Percentiles rank a stretch among this genome's conserved stretches.
phyloP scores from a whole-genome alignment of 2,888 invertebrate genomes.

The Papilio gigon region DNA sequence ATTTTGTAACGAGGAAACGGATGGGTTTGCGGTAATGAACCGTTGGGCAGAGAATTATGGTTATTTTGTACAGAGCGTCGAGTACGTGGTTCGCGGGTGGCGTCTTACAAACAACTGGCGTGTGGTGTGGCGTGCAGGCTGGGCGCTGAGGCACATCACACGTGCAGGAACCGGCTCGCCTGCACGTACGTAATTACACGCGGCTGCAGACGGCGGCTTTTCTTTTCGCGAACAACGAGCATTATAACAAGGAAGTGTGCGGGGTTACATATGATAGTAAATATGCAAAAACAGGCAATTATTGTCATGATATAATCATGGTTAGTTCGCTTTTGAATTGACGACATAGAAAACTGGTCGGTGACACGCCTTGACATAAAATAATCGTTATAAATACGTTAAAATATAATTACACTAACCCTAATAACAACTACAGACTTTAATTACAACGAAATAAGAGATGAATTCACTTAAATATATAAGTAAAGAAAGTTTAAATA shows the following conservation, averaged over 20 bases:
- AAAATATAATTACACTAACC: background rate
- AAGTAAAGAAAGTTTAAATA: background rate
- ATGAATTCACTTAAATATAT: background rate
- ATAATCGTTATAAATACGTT: constrained; percentile 13
- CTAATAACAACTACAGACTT: background rate
- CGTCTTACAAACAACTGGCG: constrained; percentile 65
- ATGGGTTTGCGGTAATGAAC: constrained; percentile 23
- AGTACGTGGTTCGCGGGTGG: constrained; percentile 48
- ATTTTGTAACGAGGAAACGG: constrained; percentile 45
- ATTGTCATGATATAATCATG: background rate
- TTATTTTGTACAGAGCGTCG: constrained; percentile 33
- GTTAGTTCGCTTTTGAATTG: background rate
- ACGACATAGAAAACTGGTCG: no score
- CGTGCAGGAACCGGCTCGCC: constrained; percentile 64
- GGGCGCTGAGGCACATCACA: constrained; percentile 51
- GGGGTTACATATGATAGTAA: background rate
- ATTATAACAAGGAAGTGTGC: constrained; percentile 26
- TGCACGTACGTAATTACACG: constrained; percentile 58
- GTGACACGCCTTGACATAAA: no score
- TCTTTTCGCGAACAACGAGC: constrained; percentile 34
- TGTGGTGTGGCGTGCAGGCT: constrained; percentile 34
- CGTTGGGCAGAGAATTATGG: constrained; percentile 49
- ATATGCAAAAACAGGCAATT: constrained; percentile 2
- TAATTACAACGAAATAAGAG: background rate
- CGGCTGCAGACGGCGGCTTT: constrained; percentile 28